These are phyloP conservation scores for Cairina moschata DNA, from an alignment of 2,113 vertebrate genomes.

Conservation along the genomic window DNA sequence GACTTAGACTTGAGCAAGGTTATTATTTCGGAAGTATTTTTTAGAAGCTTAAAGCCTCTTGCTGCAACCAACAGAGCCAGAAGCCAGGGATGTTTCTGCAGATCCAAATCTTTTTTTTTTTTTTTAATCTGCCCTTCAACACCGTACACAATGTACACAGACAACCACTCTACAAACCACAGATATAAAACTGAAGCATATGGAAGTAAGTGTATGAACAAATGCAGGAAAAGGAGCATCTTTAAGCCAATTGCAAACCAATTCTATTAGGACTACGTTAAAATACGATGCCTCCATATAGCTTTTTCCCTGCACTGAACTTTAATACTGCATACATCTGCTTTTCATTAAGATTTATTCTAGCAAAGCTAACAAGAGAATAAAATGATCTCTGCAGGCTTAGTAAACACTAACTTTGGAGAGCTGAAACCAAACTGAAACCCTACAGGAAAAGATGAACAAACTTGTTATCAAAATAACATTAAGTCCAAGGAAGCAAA, in stretches of 20 bases:
- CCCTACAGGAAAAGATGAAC: not conserved
- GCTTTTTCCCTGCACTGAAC: not conserved
- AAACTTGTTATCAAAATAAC: not conserved
- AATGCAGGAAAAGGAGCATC: not conserved
- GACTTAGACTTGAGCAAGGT: not conserved
- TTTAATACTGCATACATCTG: not conserved
- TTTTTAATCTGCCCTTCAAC: not conserved
- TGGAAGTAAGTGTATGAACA: not conserved
- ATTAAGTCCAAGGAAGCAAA: not conserved
- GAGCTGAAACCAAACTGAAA: not conserved
- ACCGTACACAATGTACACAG: not conserved
- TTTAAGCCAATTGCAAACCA: not conserved
- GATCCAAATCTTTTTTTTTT: not conserved
- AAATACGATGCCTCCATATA: not conserved
- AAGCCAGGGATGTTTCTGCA: not conserved
- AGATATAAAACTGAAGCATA: not conserved
- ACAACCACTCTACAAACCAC: not conserved
- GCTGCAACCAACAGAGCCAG: not conserved
- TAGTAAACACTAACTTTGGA: not conserved
- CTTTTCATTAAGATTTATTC: not conserved
- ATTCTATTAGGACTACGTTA: not conserved
- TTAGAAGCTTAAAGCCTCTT: not conserved
- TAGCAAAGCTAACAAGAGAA: not conserved
- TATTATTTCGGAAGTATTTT: not conserved
- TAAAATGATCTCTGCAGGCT: not conserved